A percentile compares a stretch with the other conserved stretches of the same genome.
phyloP scores from a whole-genome alignment of 2,797 vertebrate species.

The Esox lucius region DNA sequence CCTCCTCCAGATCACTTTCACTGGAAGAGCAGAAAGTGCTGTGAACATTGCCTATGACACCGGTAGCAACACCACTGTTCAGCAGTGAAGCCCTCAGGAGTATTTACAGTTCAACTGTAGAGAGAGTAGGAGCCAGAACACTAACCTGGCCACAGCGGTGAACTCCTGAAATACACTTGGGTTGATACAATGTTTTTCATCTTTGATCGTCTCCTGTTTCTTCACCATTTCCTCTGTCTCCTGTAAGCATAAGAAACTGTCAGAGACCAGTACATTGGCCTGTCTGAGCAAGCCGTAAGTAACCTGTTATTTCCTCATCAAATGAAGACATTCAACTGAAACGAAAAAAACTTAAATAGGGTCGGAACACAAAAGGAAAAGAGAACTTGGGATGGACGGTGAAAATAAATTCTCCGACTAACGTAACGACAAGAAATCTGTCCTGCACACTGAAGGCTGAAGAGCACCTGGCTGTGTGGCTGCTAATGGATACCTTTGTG shows the following conservation, averaged over 20 bases:
- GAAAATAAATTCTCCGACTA: not conserved
- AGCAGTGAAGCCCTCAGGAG: conserved; percentile 22
- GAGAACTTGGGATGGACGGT: not conserved
- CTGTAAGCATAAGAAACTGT: conserved; percentile 63
- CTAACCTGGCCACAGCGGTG: conserved; percentile 86
- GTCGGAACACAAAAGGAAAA: not conserved
- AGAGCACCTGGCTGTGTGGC: not conserved
- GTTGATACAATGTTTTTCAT: conserved; percentile 80
- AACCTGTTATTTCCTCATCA: not conserved
- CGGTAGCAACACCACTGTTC: conserved; percentile 39
- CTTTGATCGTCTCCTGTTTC: conserved; percentile 71
- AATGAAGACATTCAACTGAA: not conserved
- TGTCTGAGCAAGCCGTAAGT: conserved; percentile 10
- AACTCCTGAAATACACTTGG: conserved; percentile 85
- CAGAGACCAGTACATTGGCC: conserved; percentile 1
- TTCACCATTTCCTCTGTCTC: conserved; percentile 88
- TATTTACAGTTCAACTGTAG: conserved; percentile 28
- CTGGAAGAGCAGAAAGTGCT: conserved; percentile 62
- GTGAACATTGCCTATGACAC: conserved; percentile 36
- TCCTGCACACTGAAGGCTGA: not conserved
- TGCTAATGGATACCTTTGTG: conserved; percentile 77
- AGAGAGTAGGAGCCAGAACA: conserved; percentile 25
- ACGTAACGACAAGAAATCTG: not conserved
- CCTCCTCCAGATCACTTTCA: conserved; percentile 92
- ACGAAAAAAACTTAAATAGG: not conserved